Base-by-base conservation (phyloP, 2,797 vertebrate genomes). In the Selene dorsalis region DNA sequence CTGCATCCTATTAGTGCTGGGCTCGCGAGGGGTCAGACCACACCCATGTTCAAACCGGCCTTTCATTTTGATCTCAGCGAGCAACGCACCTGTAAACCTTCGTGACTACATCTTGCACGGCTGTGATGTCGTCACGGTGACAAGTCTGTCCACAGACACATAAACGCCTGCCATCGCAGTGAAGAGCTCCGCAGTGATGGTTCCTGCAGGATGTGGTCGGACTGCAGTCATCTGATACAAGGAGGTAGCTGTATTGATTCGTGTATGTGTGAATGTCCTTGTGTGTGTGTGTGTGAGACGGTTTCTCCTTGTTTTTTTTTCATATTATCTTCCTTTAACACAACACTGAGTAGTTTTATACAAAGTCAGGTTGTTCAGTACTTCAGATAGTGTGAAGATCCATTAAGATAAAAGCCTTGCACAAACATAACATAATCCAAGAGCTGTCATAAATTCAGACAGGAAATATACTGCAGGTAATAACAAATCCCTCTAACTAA, bases 221-320 rank as follows among this genome's bases (percentile, higher is more conserved):
- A 52, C 76, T 64, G 87, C 72, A 62, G 87, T 81, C 82, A 91
- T 76, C n/a, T 83, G 72, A 81, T 61, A 14, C 58, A 12, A 77
- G 84, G 69, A 86, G 83, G 74, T 18, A 45, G 56, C 50, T 24
- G 24, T 56, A 85, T 77, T n/a, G 74, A 79, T 87, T 47, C 28
- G 43, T 41, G 48, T 47, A 14, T 52, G 1, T 61, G 43, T 30
- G 22, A 18, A 16, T 57, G 63, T 69, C 56, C 47, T 18, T 58
- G 64, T 64, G 57, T 61, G 64, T 55, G 24, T 28, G 72, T 22
- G 56, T 32, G 26, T 38, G 0, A 3, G 65, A 6, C 30, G 16
- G 30, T 39, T 57, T 80, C 58, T 39, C 38, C 14, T 61, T 58
- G 22, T 6, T 38, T 38, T 80, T 50, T 35, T 43, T 18, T 35